phyloP scores from a whole-genome alignment of 92 coral and sea anemone genomes.

The Siderastrea radians region DNA sequence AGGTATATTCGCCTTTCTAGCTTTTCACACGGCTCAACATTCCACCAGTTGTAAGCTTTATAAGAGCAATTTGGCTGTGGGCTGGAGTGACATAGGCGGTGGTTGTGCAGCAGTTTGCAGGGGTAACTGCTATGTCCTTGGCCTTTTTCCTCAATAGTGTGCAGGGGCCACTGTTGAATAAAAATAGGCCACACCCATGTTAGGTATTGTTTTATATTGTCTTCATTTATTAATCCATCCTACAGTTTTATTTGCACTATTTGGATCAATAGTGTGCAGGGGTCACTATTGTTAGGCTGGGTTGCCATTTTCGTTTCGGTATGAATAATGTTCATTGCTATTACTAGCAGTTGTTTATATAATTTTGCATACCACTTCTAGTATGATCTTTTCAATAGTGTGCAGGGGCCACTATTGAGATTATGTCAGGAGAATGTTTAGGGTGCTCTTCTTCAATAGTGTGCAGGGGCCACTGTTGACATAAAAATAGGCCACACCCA shows the following conservation, averaged over 20 bases:
- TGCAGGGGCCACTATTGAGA: no score
- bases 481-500: not conserved
- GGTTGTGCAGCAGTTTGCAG: conserved; percentile 14
- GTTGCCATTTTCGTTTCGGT: no score
- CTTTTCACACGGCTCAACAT: conserved; percentile 6
- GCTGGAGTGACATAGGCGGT: conserved; percentile 12
- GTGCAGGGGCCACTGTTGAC: conserved; percentile 31
- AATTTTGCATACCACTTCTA: no score
- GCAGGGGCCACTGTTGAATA: not conserved
- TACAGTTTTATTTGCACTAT: no score
- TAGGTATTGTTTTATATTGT: not conserved
- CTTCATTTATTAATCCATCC: not conserved
- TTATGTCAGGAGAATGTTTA: no score
- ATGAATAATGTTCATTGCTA: not conserved
- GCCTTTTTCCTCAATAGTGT: no score
- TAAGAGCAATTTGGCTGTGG: conserved; percentile 6
- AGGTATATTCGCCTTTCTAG: conserved; percentile 49
- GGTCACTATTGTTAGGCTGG: no score
- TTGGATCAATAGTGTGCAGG: no score
- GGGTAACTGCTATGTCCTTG: conserved; percentile 12
- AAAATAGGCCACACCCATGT: not conserved
- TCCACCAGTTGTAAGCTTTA: not conserved
- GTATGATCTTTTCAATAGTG: no score
- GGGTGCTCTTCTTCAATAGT: no score
- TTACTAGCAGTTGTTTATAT: not conserved